These are phyloP conservation scores for Lepilemur ruficaudatus DNA, from an alignment of 2,797 vertebrate species.

Conservation along the genomic window DNA sequence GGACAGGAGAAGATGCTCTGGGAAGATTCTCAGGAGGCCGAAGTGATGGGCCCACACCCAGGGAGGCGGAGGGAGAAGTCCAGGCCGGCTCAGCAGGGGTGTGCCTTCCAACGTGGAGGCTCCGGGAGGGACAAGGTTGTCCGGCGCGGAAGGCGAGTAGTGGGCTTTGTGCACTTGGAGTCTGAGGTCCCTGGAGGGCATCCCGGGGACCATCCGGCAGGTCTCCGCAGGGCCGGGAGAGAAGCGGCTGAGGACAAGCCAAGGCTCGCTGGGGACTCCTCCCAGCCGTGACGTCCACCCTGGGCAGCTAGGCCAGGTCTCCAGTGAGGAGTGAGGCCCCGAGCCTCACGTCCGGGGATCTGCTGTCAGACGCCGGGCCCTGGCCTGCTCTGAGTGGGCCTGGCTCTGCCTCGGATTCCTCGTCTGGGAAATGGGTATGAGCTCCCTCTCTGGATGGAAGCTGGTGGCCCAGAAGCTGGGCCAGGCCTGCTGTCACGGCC, in stretches of 20 bases:
- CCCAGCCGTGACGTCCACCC: not conserved
- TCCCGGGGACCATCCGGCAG: not conserved
- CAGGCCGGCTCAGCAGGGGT: not conserved
- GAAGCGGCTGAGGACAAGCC: not conserved
- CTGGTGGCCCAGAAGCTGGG: not conserved
- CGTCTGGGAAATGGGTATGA: not conserved
- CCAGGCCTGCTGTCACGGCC: not conserved
- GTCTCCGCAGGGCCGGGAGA: not conserved
- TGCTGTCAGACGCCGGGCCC: too few species aligned
- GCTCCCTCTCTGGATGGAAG: not conserved
- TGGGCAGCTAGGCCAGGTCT: not conserved
- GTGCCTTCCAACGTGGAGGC: not conserved
- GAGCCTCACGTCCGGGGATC: too few species aligned
- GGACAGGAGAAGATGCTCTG: not conserved
- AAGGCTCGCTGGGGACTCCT: not conserved
- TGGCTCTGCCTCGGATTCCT: not conserved
- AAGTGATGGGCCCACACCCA: not conserved
- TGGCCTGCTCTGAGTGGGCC: not conserved
- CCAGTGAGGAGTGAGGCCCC: not conserved
- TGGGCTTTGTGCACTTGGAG: not conserved
- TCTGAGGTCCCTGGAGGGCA: not conserved
- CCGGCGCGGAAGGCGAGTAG: too few species aligned
- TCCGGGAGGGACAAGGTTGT: not conserved
- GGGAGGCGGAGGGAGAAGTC: not conserved
- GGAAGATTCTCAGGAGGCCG: not conserved